Base-by-base conservation (phyloP, 2,797 vertebrate genomes). In the Pteronotus mesoamericanus region DNA sequence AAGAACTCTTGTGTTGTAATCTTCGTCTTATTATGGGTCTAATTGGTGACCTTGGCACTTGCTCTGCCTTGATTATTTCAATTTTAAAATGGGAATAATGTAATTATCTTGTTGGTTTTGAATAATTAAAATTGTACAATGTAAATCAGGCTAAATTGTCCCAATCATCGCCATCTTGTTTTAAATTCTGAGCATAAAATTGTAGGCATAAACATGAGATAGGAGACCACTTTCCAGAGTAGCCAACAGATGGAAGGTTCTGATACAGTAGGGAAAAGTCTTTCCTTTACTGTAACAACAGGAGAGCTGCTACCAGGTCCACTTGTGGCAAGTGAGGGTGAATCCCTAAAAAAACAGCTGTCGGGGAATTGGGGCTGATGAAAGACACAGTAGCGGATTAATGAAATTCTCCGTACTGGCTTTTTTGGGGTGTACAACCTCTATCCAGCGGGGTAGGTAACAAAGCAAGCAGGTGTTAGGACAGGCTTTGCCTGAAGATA, bases 381-480 rank as follows among this genome's bases (percentile, higher is more conserved):
- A 94, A 96, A 96, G 92, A 93, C 79, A 64, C 68, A 90, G 91
- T 93, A 82, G 1, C 0, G 39, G 91, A 44, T 87, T 97, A 96
- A 97, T 96, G 96, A 97, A 97, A 97, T 96, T 97, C 26, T 97
- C 93, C 46, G 59, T 87, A 51, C 59, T 96, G 87, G 44, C 59
- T 89, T 97, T 64, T 59, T 46, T 92, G 97, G 71, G 92, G 53
- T 97, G 90, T 96, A 93, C 64, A 97, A 79, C 74, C 91, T 97
- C 53, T 91, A 96, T 93, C 77, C 79, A 97, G 72, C 82, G 94
- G 95, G 85, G 93, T 79, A 97, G 46, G 90, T 97, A 97, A 95
- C n/a, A 78, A 97, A 97, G 84, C 96, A 98, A 97, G 84, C 97
- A 98, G 96, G 96, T 98, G 91, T 97, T 98, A 75, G 37, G 89